phyloP scores from a whole-genome alignment of 2,113 vertebrate genomes.

The Tympanuchus pallidicinctus region DNA sequence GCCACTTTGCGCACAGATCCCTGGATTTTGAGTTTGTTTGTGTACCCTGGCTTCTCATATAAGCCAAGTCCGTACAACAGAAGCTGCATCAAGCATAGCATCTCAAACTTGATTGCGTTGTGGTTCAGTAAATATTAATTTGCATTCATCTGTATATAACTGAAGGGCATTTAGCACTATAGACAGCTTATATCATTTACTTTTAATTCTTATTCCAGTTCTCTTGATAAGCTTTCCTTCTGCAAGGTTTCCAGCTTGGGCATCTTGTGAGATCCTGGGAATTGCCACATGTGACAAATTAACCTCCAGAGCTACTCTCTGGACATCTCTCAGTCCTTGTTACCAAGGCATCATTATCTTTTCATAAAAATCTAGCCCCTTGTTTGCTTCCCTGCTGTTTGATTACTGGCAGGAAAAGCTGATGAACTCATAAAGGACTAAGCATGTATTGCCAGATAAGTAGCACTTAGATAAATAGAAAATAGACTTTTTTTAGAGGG shows the following conservation, averaged over 20 bases:
- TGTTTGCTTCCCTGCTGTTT: constrained; percentile 2
- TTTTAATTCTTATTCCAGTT: neutral
- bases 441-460: neutral
- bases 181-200: neutral
- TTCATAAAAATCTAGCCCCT: neutral
- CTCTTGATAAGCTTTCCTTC: neutral
- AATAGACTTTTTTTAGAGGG: neutral
- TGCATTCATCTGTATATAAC: neutral
- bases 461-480: constrained; percentile 10
- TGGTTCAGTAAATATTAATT: neutral
- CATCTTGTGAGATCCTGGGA: neutral
- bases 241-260: neutral
- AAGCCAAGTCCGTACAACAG: neutral
- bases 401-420: neutral
- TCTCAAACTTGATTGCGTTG: neutral
- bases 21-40: constrained; percentile 22
- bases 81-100: neutral
- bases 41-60: neutral
- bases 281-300: neutral
- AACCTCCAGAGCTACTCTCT: neutral
- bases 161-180: neutral
- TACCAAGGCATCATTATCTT: neutral
- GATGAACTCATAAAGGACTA: constrained; percentile 5
- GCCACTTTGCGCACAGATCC: neutral
- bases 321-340: neutral